Conservation (phyloP, 1,140 invertebrate species). For the Bombus huntii region DNA sequence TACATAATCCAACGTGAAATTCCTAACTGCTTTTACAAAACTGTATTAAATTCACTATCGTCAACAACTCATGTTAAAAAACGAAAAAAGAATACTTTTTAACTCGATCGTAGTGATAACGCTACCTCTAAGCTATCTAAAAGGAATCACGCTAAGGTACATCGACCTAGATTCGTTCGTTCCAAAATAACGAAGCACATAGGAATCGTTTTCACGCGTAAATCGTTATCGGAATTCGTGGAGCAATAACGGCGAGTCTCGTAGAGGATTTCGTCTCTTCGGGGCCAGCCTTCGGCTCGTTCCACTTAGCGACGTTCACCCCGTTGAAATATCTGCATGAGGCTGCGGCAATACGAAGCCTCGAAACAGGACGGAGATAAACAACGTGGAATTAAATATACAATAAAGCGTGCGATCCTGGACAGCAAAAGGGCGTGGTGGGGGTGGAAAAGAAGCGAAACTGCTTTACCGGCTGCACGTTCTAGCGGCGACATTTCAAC, state of each 20-base stretch:
- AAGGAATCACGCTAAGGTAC: neutral
- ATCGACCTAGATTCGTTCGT: constrained; percentile 1
- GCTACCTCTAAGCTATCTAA: too few species aligned
- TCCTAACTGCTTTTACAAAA: too few species aligned
- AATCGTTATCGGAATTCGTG: too few species aligned
- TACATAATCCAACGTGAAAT: too few species aligned
- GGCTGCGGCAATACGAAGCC: neutral
- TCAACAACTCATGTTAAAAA: too few species aligned
- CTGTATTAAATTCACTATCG: too few species aligned
- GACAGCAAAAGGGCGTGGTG: constrained; percentile 70
- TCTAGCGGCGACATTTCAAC: constrained; percentile 45
- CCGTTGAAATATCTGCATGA: constrained; percentile 61
- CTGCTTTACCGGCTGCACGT: constrained; percentile 64
- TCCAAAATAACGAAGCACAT: neutral
- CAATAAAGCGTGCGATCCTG: constrained; percentile 64
- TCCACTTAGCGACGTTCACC: constrained; percentile 35
- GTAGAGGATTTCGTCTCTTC: constrained; percentile 25
- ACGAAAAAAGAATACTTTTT: too few species aligned
- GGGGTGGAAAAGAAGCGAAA: constrained; percentile 59
- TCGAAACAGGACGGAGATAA: constrained; percentile 54
- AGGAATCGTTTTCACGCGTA: neutral
- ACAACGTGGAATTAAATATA: constrained; percentile 71
- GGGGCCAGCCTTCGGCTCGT: neutral
- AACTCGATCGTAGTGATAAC: too few species aligned
- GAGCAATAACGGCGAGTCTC: constrained; percentile 44